These are phyloP conservation scores for Syngnathoides biaculeatus DNA, from an alignment of 2,113 vertebrate genomes.

Conservation along the genomic window DNA sequence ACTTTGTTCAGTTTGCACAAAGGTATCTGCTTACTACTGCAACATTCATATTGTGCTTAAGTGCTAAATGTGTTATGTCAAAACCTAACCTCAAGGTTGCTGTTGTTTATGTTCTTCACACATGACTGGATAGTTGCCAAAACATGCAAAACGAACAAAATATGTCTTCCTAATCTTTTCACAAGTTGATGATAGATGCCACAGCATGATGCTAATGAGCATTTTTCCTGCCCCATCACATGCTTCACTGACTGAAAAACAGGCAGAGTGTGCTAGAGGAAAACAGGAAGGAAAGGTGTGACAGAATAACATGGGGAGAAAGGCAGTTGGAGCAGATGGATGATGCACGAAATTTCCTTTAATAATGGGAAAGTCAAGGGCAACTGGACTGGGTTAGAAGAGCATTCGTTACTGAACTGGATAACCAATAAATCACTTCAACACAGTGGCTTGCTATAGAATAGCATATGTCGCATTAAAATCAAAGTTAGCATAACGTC, in stretches of 20 bases:
- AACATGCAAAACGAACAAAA: slow-evolving; percentile 10
- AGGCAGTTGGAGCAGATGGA: slow-evolving; percentile 9
- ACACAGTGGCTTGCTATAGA: too few relatives aligned
- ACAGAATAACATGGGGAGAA: slow-evolving; percentile 1
- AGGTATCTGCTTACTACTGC: slow-evolving; percentile 30
- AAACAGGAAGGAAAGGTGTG: slow-evolving; percentile 12
- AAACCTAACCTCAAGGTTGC: slow-evolving; percentile 17
- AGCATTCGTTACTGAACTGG: background rate
- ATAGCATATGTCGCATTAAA: too few relatives aligned
- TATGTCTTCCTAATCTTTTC: slow-evolving; percentile 38
- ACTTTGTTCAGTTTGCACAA: background rate
- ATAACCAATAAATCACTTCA: background rate
- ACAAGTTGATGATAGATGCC: slow-evolving; percentile 39
- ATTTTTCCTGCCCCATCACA: slow-evolving; percentile 60
- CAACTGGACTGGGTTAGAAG: background rate
- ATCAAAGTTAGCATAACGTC: too few relatives aligned
- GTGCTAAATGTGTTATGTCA: background rate
- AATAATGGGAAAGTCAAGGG: background rate
- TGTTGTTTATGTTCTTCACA: slow-evolving; percentile 15
- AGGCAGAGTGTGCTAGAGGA: slow-evolving; percentile 20
- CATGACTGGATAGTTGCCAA: slow-evolving; percentile 9
- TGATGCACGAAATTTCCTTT: background rate
- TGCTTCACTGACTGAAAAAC: slow-evolving; percentile 45
- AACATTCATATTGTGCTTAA: slow-evolving; percentile 28
- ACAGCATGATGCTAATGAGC: slow-evolving; percentile 56